phyloP scores from a whole-genome alignment of 1,140 invertebrate genomes.

The Rhysida immarginata region DNA sequence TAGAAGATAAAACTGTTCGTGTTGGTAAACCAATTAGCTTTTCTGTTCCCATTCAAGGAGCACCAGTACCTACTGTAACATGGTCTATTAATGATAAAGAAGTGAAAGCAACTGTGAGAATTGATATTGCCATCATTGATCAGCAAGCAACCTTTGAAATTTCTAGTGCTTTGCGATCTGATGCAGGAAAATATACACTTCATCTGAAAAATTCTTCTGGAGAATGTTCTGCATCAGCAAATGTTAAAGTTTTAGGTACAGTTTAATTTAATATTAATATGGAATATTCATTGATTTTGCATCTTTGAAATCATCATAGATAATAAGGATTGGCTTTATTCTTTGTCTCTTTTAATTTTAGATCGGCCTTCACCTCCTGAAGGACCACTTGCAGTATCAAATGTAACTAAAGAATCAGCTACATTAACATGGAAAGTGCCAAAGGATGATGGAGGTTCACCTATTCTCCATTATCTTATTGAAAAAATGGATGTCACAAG shows the following conservation, averaged over 20 bases:
- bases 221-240: constrained; percentile 57
- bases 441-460: constrained; percentile 76
- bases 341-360: constrained; percentile 19
- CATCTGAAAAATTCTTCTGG: constrained; percentile 74
- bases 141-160: constrained; percentile 73
- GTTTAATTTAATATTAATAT: background rate
- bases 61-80: constrained; percentile 53
- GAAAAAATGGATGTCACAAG: constrained; percentile 94
- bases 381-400: constrained; percentile 64
- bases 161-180: constrained; percentile 58
- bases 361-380: constrained; percentile 75
- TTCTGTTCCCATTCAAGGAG: constrained; percentile 58
- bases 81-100: constrained; percentile 79
- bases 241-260: constrained; percentile 62
- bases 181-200: constrained; percentile 69
- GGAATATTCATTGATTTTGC: too few relatives aligned
- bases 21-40: constrained; percentile 80
- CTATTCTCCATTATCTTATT: constrained; percentile 87
- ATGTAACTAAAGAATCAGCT: constrained; percentile 79
- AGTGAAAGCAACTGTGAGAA: constrained; percentile 41
- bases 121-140: constrained; percentile 53
- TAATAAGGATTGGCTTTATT: background rate
- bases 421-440: constrained; percentile 67
- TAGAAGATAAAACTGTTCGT: constrained; percentile 73
- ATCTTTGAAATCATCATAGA: too few relatives aligned